Evolutionary conservation across 2,888 invertebrate species (phyloP), one percentile per base, ranked within the genome.

Genomic region (Agriopis marginaria): DNA sequence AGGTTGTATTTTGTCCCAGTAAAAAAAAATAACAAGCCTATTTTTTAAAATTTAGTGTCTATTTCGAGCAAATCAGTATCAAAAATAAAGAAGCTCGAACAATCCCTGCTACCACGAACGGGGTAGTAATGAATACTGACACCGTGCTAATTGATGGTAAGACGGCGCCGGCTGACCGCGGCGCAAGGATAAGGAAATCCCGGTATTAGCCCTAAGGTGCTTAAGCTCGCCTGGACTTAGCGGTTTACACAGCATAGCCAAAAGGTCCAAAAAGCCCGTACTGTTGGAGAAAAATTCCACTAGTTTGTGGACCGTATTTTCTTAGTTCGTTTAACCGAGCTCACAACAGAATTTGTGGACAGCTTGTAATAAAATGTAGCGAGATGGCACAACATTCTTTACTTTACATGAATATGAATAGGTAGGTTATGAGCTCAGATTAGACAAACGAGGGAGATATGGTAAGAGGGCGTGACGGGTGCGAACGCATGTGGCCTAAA

Each of bases 91-190:
- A 53, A 47, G 8, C 55, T 50, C 54, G 50, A 42, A 56, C 44
- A 45, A 62, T 55, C 50, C 56, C 17, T n/a, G 47, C 61, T 49
- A 67, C 65, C 66, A 67, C 42, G 14, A 60, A 67, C 23, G n/a
- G 58, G 61, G 49, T 67, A 54, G 71, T 72, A 72, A 73, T 72
- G 69, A 75, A 74, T 73, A 69, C 78, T 76, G 82, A 85, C 81
- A 71, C 75, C 75, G 83, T 85, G 86, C 84, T 90, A 90, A 90
- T 90, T 88, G 89, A 82, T 86, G 85, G 85, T 84, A 85, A 87
- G 85, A 78, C 85, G 77, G 74, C 71, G 72, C 74, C 79, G 73
- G 80, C 86, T 87, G 88, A 87, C 89, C 88, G 82, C 85, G 70
- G 76, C 76, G 78, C 76, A 78, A 79, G 82, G 88, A 90, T 90